Evolutionary conservation across 2,113 vertebrate species (phyloP).

Genomic region (Fulica atra): DNA sequence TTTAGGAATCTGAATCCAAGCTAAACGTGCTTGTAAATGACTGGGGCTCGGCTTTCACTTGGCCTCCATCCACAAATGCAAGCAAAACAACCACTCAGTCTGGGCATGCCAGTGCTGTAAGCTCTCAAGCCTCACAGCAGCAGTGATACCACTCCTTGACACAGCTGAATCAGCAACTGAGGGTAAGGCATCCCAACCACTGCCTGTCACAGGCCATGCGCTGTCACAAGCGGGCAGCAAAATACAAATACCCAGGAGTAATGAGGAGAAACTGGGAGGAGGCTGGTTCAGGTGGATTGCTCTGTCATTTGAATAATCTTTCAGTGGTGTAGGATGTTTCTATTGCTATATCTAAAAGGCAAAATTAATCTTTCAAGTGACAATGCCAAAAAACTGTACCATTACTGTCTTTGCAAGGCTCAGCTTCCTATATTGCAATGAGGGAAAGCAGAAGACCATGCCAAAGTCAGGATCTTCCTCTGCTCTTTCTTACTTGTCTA

Average conservation of each 20-base stretch:
- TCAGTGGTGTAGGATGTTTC: not conserved
- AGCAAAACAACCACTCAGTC: accelerated
- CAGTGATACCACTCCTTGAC: accelerated
- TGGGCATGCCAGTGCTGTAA: accelerated
- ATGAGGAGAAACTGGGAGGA: accelerated
- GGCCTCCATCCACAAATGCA: not conserved
- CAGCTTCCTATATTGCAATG: not conserved
- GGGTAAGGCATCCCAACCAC: accelerated
- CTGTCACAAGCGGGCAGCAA: not conserved
- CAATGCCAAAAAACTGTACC: not conserved
- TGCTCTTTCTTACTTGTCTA: not conserved
- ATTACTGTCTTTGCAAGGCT: not conserved
- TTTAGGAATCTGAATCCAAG: not conserved
- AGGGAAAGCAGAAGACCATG: not conserved
- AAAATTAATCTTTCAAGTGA: not conserved
- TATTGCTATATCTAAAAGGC: accelerated
- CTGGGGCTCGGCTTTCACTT: not conserved
- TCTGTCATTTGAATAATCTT: not conserved
- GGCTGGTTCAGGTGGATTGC: not conserved
- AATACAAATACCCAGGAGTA: not conserved
- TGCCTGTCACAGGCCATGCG: not conserved
- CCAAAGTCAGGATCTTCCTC: not conserved
- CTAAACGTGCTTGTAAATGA: not conserved
- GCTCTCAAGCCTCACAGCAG: accelerated
- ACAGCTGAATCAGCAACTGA: accelerated